Evolutionary conservation across 1,140 invertebrate genomes (phyloP).

Genomic region (Stegodyphus dumicola): DNA sequence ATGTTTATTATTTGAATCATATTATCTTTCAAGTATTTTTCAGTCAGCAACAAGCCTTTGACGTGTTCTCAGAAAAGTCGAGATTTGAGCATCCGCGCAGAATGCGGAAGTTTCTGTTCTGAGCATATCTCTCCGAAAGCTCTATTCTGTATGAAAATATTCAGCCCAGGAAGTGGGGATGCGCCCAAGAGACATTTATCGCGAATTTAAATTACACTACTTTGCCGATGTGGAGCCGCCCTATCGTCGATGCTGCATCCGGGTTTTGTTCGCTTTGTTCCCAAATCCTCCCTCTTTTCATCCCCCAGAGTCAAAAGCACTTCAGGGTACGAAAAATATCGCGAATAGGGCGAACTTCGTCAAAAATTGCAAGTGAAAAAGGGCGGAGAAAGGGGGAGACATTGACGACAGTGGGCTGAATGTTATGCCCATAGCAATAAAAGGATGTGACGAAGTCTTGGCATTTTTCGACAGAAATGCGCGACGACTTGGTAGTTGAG

Average conservation of each 20-base stretch:
- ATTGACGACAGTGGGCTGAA: slow-evolving; percentile 19
- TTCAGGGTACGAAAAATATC: slow-evolving; percentile 43
- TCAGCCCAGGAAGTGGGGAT: slow-evolving; percentile 10
- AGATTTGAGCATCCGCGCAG: too few species aligned
- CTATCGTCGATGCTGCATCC: slow-evolving; percentile 21
- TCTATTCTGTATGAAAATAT: slow-evolving; percentile 10
- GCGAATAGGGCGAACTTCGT: slow-evolving; percentile 35
- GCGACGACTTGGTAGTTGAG: slow-evolving; percentile 36
- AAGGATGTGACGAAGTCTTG: slow-evolving; percentile 40
- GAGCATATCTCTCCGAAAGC: too few species aligned
- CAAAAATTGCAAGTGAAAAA: slow-evolving; percentile 25
- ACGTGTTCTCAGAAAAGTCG: too few species aligned
- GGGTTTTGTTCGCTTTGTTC: slow-evolving; percentile 42
- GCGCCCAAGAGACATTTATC: slow-evolving; percentile 25
- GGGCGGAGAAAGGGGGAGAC: background rate
- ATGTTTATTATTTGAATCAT: too few species aligned
- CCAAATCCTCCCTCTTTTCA: background rate
- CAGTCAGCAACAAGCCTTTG: too few species aligned
- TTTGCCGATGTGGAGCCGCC: slow-evolving; percentile 28
- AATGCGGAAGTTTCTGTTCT: too few species aligned
- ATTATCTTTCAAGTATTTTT: too few species aligned
- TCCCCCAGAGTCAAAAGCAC: slow-evolving; percentile 2
- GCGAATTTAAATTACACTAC: slow-evolving; percentile 42
- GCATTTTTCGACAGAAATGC: slow-evolving; percentile 35
- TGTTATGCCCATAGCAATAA: slow-evolving; percentile 43